Evolutionary conservation across 1,140 invertebrate genomes (phyloP), one percentile per base, ranked within the genome.

Genomic region (Anagrus nilaparvatae): DNA sequence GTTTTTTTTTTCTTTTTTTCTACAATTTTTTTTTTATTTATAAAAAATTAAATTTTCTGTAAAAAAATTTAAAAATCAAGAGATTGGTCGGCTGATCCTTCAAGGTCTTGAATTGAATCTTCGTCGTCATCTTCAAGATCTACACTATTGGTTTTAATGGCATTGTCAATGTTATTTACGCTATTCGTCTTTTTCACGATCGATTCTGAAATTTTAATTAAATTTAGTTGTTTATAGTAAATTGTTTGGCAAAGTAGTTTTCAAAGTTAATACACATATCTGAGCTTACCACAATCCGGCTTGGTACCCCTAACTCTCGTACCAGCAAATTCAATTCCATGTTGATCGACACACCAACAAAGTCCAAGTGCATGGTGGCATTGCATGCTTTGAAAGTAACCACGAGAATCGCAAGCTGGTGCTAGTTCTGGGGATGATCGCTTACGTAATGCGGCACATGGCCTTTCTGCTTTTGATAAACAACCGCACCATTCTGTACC

Each of bases 291-390:
- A 64, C 90, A 93, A 60, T 84, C 79, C 40, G 86, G 84, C 68
- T 83, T 86, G 18, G 55, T 46, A 52, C 86, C 84, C 56, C 79
- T 75, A 39, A 80, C 84, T 58, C 87, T 76, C 38, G 87, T 87
- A 54, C 84, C 84, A 42, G 84, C 76, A 52, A 82, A 79, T 66
- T 92, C 88, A 19, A 88, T 84, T 20, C 90, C 90, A 64, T 93
- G 89, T 55, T 85, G 80, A 70, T 93, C 88, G 31, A 92, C 87
- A 70, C 89, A 94, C 89, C 89, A 94, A 65, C 89, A 94, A 52
- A 87, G 77, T 32, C 81, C 82, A 9, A 85, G 81, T 27, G 82
- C 78, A 46, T 75, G 75, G 66, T 90, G 85, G 61, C 89, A 93
- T 58, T 93, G 89, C 40, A 82, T 81, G 43, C 84, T 76, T 46